Conservation (phyloP, 2,797 vertebrate species). For the Enteromius trimaculatus region DNA sequence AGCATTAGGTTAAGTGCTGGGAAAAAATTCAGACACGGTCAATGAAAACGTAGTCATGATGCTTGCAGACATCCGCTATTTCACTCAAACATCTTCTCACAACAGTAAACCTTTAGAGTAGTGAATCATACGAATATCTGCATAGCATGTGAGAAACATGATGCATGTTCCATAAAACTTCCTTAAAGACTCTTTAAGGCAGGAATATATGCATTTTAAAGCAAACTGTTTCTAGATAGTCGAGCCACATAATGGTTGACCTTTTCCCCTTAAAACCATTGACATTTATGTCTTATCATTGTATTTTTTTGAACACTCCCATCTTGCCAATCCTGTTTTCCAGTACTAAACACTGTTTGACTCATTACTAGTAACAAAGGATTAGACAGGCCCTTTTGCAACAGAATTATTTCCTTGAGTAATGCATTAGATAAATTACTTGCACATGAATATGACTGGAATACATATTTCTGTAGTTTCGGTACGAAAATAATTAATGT, state of each 20-base stretch:
- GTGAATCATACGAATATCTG: neutral
- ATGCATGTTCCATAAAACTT: neutral
- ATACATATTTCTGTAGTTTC: neutral
- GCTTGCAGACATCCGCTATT: neutral
- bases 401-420: neutral
- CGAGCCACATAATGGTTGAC: neutral
- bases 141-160: neutral
- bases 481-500: neutral
- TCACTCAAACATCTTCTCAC: neutral
- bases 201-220: neutral
- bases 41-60: neutral
- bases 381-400: neutral
- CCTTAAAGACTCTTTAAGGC: neutral
- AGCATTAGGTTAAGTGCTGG: neutral
- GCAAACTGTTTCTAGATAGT: neutral
- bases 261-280: neutral
- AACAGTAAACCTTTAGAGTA: neutral
- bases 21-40: neutral
- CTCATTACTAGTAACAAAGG: neutral
- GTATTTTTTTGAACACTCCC: neutral
- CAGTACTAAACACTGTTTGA: neutral
- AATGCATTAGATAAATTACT: neutral
- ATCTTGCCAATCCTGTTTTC: constrained; percentile 12
- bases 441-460: neutral
- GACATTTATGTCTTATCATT: neutral